Evolutionary conservation across 1,140 invertebrate genomes (phyloP), one percentile per base, ranked within the genome.

Genomic region (Euglossa dilemma): DNA sequence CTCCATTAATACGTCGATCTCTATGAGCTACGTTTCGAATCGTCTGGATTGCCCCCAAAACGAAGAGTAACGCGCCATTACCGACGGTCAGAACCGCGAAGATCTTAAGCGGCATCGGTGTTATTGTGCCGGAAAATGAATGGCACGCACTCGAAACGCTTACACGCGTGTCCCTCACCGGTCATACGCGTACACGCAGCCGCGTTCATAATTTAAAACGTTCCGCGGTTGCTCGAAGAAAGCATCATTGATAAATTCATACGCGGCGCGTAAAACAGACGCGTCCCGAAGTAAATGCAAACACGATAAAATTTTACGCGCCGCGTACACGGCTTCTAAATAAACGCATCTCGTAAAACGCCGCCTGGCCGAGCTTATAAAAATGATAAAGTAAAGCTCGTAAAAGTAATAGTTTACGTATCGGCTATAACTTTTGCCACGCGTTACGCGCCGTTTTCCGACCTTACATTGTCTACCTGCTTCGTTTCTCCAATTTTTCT

Each of bases 401-500:
- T 82, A 82, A 82, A 82, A 50, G 80, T 82, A 82, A 82, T 76
- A 82, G 80, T 82, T 82, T 82, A 82, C 73, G 54, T 69, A 69
- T 82, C 43, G 63, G 52, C 72, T 59, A 76, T 76, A 82, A 82
- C 80, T 43, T 82, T 76, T 57, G 80, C 72, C 54, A 67, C 73
- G 43, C 63, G 72, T 57, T 76, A 25, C 63, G n/a, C 73, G 3
- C 0, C 36, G 11, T 36, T 64, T 76, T 66, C 52, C n/a, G 23
- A 64, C 57, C 61, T 75, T 6, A 8, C 63, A 4, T 75, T 52
- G 47, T 52, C 16, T 20, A 28, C 36, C 8, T 23, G 14, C 20
- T 12, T 14, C 52, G 50, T 20, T 47, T 8, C 28, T 50, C 25
- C 4, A 59, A 56, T 36, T 61, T 80, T 25, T 50, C 20, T 59